Conservation (phyloP, 2,797 vertebrate species). For the Poeciliopsis paucimaculata region DNA sequence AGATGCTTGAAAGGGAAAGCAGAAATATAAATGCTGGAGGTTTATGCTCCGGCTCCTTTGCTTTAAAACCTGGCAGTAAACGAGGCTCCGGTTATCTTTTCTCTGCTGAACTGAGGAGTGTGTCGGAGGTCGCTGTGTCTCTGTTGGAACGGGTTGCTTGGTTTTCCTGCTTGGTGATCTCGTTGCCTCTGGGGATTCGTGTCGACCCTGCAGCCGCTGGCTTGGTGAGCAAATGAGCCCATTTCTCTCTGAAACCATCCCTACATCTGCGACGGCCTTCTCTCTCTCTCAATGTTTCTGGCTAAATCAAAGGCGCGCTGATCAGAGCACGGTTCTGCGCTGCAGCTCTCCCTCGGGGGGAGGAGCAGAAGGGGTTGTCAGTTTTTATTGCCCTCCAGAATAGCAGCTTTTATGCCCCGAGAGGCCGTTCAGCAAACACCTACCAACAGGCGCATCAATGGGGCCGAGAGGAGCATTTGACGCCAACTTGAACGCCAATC, state of each 20-base stretch:
- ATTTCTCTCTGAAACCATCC: slow-evolving; percentile 49
- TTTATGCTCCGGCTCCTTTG: slow-evolving; percentile 2
- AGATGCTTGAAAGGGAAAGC: background rate
- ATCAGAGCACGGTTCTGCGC: slow-evolving; percentile 16
- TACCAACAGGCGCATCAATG: slow-evolving; percentile 59
- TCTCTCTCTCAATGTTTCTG: background rate
- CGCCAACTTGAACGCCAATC: slow-evolving; percentile 46
- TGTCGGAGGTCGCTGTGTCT: slow-evolving; percentile 36
- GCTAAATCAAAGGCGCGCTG: background rate
- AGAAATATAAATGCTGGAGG: background rate
- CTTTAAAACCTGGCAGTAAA: slow-evolving; percentile 24
- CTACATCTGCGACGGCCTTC: slow-evolving; percentile 12
- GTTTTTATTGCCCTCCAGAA: slow-evolving; percentile 56
- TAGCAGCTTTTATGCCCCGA: slow-evolving; percentile 57
- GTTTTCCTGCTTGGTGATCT: slow-evolving; percentile 19
- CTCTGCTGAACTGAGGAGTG: slow-evolving; percentile 11
- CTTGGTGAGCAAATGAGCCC: slow-evolving; percentile 50
- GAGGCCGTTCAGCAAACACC: slow-evolving; percentile 61
- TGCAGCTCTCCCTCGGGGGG: slow-evolving; percentile 14
- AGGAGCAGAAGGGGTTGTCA: background rate
- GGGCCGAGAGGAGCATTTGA: slow-evolving; percentile 42
- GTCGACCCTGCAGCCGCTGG: slow-evolving; percentile 36
- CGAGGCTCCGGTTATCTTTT: slow-evolving; percentile 27
- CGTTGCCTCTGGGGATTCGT: slow-evolving; percentile 46
- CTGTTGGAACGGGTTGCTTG: slow-evolving; percentile 9